Percentiles rank a stretch among this genome's conserved stretches.
These are phyloP conservation scores for Eustalomyia histrio DNA, from an alignment of 2,888 invertebrate species.

Conservation along the genomic window DNA sequence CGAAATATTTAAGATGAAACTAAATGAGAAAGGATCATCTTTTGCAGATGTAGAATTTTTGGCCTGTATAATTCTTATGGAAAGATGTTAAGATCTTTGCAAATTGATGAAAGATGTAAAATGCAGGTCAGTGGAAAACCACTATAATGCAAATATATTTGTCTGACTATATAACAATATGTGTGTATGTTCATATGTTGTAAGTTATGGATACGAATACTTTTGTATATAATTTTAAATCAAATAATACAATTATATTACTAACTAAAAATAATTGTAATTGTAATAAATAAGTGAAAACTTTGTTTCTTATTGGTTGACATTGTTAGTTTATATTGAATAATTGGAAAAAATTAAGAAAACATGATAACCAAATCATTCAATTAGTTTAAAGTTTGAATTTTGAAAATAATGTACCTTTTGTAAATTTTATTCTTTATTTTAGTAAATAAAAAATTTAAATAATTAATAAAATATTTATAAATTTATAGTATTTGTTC, in stretches of 20 bases:
- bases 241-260: not conserved
- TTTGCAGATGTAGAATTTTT: too few relatives aligned
- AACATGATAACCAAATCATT: constrained; percentile 35
- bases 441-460: constrained; percentile 41
- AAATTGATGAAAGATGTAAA: too few relatives aligned
- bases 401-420: constrained; percentile 64
- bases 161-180: too few relatives aligned
- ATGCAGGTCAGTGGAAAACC: too few relatives aligned
- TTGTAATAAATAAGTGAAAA: constrained; percentile 4
- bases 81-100: too few relatives aligned
- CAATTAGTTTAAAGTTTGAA: constrained; percentile 48
- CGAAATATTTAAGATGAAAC: too few relatives aligned
- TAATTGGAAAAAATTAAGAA: not conserved
- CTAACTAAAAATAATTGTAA: not conserved
- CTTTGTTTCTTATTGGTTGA: constrained; percentile 39
- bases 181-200: not conserved
- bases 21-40: too few relatives aligned
- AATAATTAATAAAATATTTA: not conserved
- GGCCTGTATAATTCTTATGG: too few relatives aligned
- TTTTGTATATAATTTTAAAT: not conserved
- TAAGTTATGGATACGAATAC: not conserved
- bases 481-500: not conserved
- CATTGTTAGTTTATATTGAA: constrained; percentile 43
- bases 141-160: too few relatives aligned
- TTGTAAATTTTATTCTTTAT: constrained; percentile 59